A percentile compares a stretch with the other conserved stretches of the same genome.
These are phyloP conservation scores for Isoperla grammatica DNA, from an alignment of 2,888 invertebrate species.

Conservation along the genomic window DNA sequence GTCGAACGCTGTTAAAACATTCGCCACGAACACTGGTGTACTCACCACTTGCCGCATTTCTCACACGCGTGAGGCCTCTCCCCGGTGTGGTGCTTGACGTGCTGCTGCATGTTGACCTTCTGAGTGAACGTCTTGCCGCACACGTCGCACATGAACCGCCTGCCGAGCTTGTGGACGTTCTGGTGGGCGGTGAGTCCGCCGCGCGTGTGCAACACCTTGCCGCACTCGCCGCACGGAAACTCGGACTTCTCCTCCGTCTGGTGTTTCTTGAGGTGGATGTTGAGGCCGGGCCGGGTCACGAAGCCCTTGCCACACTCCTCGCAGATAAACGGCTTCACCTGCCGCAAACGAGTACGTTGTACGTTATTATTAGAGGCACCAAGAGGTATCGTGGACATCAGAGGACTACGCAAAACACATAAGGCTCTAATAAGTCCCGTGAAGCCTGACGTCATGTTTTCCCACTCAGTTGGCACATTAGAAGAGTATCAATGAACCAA, in stretches of 20 bases:
- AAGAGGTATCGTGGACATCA: too few relatives aligned
- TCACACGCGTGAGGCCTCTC: slow-evolving; percentile 48
- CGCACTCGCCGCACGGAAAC: slow-evolving; percentile 44
- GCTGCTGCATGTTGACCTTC: slow-evolving; percentile 47
- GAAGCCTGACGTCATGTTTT: too few relatives aligned
- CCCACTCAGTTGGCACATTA: too few relatives aligned
- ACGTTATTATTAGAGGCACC: too few relatives aligned
- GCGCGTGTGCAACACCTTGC: slow-evolving; percentile 45
- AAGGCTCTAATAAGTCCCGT: too few relatives aligned
- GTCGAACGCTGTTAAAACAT: too few relatives aligned
- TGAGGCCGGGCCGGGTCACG: slow-evolving; percentile 45
- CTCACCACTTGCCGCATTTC: slow-evolving; percentile 46
- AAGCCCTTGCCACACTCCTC: slow-evolving; percentile 45
- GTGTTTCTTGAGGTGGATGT: slow-evolving; percentile 46
- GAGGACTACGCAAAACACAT: too few relatives aligned
- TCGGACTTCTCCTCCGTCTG: slow-evolving; percentile 44
- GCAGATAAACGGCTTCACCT: slow-evolving; percentile 44
- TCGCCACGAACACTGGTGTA: too few relatives aligned
- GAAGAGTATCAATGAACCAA: too few relatives aligned
- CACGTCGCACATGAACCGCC: slow-evolving; percentile 48
- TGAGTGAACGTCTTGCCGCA: slow-evolving; percentile 53
- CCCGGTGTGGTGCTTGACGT: slow-evolving; percentile 47
- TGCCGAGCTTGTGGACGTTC: slow-evolving; percentile 44
- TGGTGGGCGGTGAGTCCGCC: slow-evolving; percentile 46
- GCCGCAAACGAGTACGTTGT: too few relatives aligned